Evolutionary conservation across 2,888 invertebrate genomes (phyloP).

Genomic region (Dasypogon diadema): DNA sequence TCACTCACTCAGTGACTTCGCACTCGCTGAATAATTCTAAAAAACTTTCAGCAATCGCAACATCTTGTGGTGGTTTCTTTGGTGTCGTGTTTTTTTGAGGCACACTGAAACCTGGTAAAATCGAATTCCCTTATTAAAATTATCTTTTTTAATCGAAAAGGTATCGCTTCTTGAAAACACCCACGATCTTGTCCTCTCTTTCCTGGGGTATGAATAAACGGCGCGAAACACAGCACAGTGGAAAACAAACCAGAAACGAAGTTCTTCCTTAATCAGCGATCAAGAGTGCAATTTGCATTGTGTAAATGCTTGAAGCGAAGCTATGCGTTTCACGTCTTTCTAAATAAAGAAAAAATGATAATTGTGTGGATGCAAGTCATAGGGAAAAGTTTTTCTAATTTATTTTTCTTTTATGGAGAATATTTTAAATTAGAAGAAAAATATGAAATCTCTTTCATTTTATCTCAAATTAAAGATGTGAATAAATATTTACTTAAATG

Average conservation of each 20-base stretch:
- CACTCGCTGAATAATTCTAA: conserved; percentile 44
- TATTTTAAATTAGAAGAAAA: no score
- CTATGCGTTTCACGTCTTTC: conserved; percentile 26
- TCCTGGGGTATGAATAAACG: conserved; percentile 5
- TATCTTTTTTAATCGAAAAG: conserved; percentile 58
- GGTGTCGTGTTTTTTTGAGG: conserved; percentile 53
- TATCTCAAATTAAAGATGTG: neutral
- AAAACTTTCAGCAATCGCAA: conserved; percentile 40
- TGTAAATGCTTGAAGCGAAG: conserved; percentile 28
- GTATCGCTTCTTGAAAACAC: conserved; percentile 52
- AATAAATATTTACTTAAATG: no score
- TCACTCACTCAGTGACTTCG: conserved; percentile 7
- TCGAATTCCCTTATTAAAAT: conserved; percentile 59
- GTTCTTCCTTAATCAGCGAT: conserved; percentile 42
- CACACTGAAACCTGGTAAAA: conserved; percentile 41
- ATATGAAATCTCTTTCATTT: conserved; percentile 1
- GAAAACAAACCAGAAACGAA: conserved; percentile 21
- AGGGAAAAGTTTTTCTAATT: no score
- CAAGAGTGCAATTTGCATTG: conserved; percentile 44
- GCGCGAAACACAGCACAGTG: conserved; percentile 27
- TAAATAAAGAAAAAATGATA: neutral
- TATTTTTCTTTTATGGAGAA: no score
- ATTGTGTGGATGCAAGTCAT: neutral
- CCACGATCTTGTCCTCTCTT: conserved; percentile 44
- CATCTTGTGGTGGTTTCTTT: conserved; percentile 53